Conservation (phyloP, 2,113 vertebrate genomes). For the Ptilonorhynchus violaceus region DNA sequence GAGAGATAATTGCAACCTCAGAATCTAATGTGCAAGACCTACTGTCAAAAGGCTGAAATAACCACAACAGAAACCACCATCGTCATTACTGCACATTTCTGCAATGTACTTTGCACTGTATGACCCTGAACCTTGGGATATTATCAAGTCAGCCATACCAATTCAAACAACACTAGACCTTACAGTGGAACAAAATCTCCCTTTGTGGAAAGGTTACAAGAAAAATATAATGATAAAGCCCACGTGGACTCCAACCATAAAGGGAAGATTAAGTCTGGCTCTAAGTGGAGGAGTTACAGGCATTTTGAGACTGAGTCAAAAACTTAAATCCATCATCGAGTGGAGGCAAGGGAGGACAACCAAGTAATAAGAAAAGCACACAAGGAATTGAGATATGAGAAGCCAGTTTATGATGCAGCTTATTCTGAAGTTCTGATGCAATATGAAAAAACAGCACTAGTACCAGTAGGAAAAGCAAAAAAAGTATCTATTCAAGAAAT, state of each 20-base stretch:
- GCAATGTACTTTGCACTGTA: neutral
- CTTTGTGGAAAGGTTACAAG: slow-evolving; percentile 26
- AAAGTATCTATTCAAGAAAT: neutral
- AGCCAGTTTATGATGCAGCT: neutral
- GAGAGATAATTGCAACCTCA: neutral
- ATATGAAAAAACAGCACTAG: neutral
- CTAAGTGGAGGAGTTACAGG: neutral
- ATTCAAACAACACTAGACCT: neutral
- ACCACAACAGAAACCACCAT: neutral
- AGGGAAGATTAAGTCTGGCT: neutral
- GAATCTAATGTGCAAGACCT: neutral
- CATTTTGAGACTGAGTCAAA: neutral
- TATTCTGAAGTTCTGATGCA: neutral
- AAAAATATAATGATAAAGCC: slow-evolving; percentile 1
- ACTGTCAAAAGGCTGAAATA: neutral
- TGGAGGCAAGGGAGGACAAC: neutral
- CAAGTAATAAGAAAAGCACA: neutral
- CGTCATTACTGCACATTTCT: slow-evolving; percentile 7
- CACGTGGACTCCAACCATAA: neutral
- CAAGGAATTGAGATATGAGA: neutral
- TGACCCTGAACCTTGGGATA: neutral
- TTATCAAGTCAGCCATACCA: neutral
- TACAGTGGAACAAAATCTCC: slow-evolving; percentile 15
- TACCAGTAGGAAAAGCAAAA: neutral
- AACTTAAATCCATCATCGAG: neutral